phyloP scores from a whole-genome alignment of 2,888 invertebrate genomes.

The Asteroscopus sphinx region DNA sequence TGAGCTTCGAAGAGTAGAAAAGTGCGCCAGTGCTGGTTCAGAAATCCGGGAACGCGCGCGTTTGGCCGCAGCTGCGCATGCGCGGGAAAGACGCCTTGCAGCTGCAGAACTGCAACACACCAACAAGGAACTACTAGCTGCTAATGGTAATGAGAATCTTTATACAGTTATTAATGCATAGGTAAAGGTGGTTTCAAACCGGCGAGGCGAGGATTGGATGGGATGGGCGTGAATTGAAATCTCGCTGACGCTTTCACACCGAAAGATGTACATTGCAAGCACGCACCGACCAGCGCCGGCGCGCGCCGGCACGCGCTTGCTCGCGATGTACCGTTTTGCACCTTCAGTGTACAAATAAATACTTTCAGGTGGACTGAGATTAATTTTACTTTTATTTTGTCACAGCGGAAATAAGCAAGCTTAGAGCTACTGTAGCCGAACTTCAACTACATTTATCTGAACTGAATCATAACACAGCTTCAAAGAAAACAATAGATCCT shows the following conservation, averaged over 20 bases:
- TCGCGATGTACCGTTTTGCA: no score
- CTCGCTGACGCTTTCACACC: no score
- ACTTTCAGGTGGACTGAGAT: neutral
- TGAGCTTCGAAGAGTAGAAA: conserved; percentile 80
- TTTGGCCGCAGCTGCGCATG: conserved; percentile 82
- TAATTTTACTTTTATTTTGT: conserved; percentile 27
- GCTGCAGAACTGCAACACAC: conserved; percentile 77
- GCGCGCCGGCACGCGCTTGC: no score
- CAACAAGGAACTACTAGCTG: conserved; percentile 69
- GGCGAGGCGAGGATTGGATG: no score
- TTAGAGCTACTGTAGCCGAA: conserved; percentile 71
- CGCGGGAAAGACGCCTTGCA: conserved; percentile 79
- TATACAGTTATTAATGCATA: no score
- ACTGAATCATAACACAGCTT: conserved; percentile 34
- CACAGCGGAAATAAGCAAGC: conserved; percentile 78
- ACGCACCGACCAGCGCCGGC: no score
- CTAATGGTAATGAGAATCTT: conserved; percentile 68
- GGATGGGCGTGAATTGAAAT: no score
- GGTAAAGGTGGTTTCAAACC: no score
- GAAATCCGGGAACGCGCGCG: conserved; percentile 82
- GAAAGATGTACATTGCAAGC: no score
- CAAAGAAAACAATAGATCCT: conserved; percentile 52
- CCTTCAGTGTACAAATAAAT: neutral
- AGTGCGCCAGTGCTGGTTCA: conserved; percentile 76
- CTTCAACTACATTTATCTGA: conserved; percentile 66